These are phyloP conservation scores for Rhabdomys pumilio DNA, from an alignment of 2,797 vertebrate species.

Conservation along the genomic window DNA sequence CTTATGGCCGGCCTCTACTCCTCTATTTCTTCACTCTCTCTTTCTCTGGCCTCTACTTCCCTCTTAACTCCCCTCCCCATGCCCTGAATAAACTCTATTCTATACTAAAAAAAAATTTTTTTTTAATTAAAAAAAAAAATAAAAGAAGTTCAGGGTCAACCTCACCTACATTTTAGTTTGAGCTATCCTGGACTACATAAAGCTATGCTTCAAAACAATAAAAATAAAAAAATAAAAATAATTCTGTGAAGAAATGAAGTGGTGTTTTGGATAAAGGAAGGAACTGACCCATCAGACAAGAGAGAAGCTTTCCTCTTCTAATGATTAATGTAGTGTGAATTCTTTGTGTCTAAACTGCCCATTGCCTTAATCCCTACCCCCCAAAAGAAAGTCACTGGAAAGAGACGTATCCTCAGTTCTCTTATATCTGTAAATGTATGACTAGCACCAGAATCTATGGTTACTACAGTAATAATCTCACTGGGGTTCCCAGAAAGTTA, in stretches of 20 bases:
- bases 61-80: too few relatives aligned
- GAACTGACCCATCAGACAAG: neutral
- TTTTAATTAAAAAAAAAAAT: too few relatives aligned
- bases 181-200: neutral
- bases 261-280: neutral
- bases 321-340: neutral
- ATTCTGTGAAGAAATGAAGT: neutral
- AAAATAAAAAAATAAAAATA: neutral
- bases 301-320: neutral
- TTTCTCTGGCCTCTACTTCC: too few relatives aligned
- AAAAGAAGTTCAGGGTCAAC: neutral
- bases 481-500: neutral
- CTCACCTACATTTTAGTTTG: neutral
- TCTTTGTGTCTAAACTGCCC: neutral
- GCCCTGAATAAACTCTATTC: too few relatives aligned
- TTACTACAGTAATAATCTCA: neutral
- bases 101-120: too few relatives aligned
- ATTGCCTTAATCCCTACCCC: neutral
- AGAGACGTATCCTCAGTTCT: neutral
- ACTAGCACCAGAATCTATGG: neutral
- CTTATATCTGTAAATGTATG: constrained; percentile 51
- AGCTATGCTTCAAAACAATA: neutral
- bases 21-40: too few relatives aligned
- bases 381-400: neutral
- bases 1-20: too few relatives aligned